Evolutionary conservation across 2,113 vertebrate species (phyloP), one percentile per base, ranked within the genome.

Genomic region (Panthera tigris): DNA sequence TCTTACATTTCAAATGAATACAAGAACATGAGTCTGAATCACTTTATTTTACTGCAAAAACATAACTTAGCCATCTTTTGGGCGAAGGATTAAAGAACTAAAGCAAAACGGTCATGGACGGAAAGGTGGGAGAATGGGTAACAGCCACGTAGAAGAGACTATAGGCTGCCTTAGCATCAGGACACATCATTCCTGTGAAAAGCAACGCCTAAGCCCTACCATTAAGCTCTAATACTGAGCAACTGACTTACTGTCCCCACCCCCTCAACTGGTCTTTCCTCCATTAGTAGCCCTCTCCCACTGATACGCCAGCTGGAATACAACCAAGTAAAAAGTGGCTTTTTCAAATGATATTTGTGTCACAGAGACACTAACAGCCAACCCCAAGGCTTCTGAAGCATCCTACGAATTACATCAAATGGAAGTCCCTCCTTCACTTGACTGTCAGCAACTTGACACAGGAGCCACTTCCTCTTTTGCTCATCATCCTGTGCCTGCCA

Each of bases 31-130:
- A 88, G 52, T 94, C 95, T 76, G 39, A 91, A 87, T 91, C 45
- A 74, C 21, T 98, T 98, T 98, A 98, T 97, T 98, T 85, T 84
- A 90, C 52, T 74, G 80, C 52, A 88, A 45, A 94, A 63, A 78
- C 16, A 71, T 3, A 71, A 92, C 50, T 68, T 63, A 63, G 63
- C 52, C 52, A 78, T 50, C 57, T 92, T 69, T 69, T 19, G 66
- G 36, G 57, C 71, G n/a, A 92, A 97, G 39, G 78, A 48, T 4
- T 68, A 31, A 93, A 33, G 57, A 66, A 69, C 29, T 52, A 41
- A 88, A 84, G 83, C 78, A 66, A 86, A 89, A 39, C 0, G 66
- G 50, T 41, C 65, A 74, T 41, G 61, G 27, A 80, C 7, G 10
- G 50, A 36, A 74, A 86, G 36, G 45, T 19, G 50, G 31, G 41